These are phyloP conservation scores for Coenobita brevimanus DNA, from an alignment of 1,140 invertebrate genomes.

Conservation along the genomic window DNA sequence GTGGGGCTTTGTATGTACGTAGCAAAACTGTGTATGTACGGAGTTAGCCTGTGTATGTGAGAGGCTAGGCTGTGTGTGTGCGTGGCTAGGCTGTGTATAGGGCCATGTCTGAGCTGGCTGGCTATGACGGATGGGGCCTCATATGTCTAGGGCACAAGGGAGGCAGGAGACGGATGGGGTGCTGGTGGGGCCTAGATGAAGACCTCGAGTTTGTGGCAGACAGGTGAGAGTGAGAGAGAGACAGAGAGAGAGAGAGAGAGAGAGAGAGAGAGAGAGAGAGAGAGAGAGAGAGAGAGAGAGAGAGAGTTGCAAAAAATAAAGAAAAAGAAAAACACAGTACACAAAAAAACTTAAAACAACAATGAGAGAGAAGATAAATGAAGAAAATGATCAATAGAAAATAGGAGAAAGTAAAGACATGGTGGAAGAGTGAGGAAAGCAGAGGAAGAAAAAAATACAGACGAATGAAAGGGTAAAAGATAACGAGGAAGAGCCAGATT, in stretches of 20 bases:
- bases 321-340: neutral
- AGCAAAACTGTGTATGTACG: too few species aligned
- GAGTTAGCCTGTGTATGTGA: too few species aligned
- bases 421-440: neutral
- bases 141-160: constrained; percentile 14
- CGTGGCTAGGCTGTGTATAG: neutral
- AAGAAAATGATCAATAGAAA: neutral
- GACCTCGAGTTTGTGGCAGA: neutral
- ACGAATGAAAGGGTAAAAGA: neutral
- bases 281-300: neutral
- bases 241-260: neutral
- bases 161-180: neutral
- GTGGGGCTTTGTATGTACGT: too few species aligned
- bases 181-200: neutral
- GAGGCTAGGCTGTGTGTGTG: too few species aligned
- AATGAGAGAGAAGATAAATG: neutral
- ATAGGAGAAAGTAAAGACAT: neutral
- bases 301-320: neutral
- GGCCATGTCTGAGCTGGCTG: neutral
- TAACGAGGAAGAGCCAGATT: too few species aligned
- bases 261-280: neutral
- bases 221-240: neutral
- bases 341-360: too few species aligned
- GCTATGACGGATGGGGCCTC: constrained; percentile 34
- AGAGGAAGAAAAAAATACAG: neutral